These are phyloP conservation scores for Epistrophe grossulariae DNA, from an alignment of 2,888 invertebrate genomes.

Conservation along the genomic window DNA sequence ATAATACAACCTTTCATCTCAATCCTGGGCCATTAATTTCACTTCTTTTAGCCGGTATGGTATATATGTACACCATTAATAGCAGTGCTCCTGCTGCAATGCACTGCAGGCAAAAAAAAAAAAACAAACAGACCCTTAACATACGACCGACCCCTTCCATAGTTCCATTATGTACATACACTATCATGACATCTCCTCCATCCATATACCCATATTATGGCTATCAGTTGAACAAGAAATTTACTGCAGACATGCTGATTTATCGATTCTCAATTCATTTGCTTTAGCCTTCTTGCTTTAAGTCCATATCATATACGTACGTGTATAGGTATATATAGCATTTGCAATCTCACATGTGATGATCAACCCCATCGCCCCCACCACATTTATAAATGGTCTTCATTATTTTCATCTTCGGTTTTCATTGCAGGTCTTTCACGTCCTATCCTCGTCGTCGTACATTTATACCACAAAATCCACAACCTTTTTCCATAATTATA, in stretches of 20 bases:
- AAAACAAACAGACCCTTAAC: not conserved
- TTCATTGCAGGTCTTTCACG: constrained; percentile 22
- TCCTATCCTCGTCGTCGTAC: not conserved
- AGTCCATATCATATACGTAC: not conserved
- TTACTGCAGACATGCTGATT: constrained; percentile 70
- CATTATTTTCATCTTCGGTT: constrained; percentile 49
- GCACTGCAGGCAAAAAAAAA: constrained; percentile 60
- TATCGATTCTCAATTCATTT: constrained; percentile 74
- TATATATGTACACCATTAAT: constrained; percentile 51
- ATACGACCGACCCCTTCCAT: constrained; percentile 37
- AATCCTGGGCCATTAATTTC: constrained; percentile 65
- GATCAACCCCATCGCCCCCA: constrained; percentile 24
- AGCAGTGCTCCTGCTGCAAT: constrained; percentile 35
- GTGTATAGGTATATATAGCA: not conserved
- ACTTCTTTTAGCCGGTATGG: constrained; percentile 45
- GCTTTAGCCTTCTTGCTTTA: constrained; percentile 30
- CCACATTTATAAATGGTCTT: constrained; percentile 54
- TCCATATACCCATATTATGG: constrained; percentile 2
- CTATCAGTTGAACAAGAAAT: constrained; percentile 69
- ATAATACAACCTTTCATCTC: constrained; percentile 59
- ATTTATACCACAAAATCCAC: not conserved
- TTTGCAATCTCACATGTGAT: constrained; percentile 5
- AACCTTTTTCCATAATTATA: constrained; percentile 61
- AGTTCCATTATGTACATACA: not conserved
- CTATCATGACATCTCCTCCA: constrained; percentile 23